Conservation (phyloP, 2,797 vertebrate species). For the Darevskia mixta region DNA sequence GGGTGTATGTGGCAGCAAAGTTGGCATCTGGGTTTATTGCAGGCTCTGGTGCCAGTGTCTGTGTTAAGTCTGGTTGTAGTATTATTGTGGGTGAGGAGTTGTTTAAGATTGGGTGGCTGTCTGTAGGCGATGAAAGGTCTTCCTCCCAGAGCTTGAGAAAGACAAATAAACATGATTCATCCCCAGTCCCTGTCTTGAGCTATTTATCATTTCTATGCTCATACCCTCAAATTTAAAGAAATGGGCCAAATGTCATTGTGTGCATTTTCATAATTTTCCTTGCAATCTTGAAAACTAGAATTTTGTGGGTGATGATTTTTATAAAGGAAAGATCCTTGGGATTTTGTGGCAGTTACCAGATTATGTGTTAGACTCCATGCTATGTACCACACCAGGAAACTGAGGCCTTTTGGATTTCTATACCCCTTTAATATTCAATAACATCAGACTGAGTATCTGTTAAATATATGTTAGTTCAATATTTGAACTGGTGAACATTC, state of each 20-base stretch:
- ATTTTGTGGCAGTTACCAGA: not conserved
- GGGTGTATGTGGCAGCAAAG: no score
- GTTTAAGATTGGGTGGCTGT: no score
- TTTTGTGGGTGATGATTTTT: not conserved
- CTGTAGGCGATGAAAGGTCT: no score
- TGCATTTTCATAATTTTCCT: not conserved
- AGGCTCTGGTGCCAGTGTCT: no score
- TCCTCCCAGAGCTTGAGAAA: no score
- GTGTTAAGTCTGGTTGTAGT: no score
- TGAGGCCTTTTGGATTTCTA: not conserved
- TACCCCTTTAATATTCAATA: not conserved
- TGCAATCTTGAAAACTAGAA: not conserved
- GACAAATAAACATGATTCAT: not conserved
- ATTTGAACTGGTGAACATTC: constrained; percentile 17
- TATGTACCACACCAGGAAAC: not conserved
- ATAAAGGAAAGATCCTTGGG: not conserved
- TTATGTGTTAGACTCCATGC: not conserved
- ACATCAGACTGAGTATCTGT: not conserved
- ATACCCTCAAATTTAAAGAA: not conserved
- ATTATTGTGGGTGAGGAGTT: no score
- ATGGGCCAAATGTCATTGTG: not conserved
- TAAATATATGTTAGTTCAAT: constrained; percentile 3
- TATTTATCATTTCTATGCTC: not conserved
- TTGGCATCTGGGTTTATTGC: no score
- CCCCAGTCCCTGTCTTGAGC: not conserved